These are phyloP conservation scores for Motacilla tschutschensis DNA, from an alignment of 2,113 vertebrate genomes.

Conservation along the genomic window DNA sequence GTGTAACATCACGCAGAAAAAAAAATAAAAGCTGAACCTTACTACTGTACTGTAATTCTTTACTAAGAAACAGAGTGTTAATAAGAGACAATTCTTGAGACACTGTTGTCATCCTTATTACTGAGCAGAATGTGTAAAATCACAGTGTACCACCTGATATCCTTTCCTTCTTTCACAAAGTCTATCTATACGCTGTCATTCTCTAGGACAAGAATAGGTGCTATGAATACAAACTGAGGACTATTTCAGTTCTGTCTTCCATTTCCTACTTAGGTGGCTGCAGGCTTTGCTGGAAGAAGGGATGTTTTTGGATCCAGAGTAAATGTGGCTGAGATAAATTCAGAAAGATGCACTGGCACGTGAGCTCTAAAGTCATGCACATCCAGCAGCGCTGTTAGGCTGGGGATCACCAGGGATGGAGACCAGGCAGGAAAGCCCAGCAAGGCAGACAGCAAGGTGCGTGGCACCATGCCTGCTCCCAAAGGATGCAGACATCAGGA, in stretches of 20 bases:
- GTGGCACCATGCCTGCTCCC: accelerated
- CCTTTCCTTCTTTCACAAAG: background rate
- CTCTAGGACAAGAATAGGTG: background rate
- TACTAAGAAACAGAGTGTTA: background rate
- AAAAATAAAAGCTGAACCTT: background rate
- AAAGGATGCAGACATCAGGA: background rate
- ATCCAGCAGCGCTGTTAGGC: background rate
- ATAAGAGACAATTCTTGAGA: background rate
- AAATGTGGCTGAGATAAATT: background rate
- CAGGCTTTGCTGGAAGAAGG: background rate
- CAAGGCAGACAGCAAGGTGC: background rate
- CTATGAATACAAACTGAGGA: background rate
- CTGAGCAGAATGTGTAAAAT: background rate
- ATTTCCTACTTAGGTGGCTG: accelerated
- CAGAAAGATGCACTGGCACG: background rate
- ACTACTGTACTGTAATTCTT: background rate
- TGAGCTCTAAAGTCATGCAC: background rate
- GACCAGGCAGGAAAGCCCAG: accelerated
- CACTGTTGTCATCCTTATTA: background rate
- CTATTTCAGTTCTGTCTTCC: background rate
- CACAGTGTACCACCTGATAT: background rate
- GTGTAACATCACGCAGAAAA: background rate
- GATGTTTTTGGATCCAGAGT: background rate
- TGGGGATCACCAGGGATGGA: accelerated
- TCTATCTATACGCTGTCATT: background rate